These are phyloP conservation scores for Gadus chalcogrammus DNA, from an alignment of 2,113 vertebrate species.

Conservation along the genomic window DNA sequence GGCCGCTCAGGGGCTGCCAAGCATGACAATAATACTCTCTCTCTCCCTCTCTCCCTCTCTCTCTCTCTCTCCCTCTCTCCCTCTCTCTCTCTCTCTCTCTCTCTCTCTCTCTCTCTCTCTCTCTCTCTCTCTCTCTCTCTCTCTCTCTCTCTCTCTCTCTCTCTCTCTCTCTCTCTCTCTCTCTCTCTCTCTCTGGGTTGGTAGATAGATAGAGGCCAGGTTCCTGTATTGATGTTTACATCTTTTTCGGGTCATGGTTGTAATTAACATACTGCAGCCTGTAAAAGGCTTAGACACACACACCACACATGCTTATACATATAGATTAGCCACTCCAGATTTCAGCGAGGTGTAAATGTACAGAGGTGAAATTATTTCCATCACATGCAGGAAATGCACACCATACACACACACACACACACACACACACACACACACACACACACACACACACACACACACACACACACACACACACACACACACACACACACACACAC, in stretches of 20 bases:
- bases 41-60: too few species aligned
- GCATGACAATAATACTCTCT: neutral
- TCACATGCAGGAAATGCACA: constrained; percentile 24
- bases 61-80: constrained; percentile 5
- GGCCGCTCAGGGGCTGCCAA: constrained; percentile 53
- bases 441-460: constrained; percentile 2
- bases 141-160: constrained; percentile 1
- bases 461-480: constrained; percentile 3
- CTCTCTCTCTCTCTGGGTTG: neutral
- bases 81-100: constrained; percentile 3
- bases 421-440: neutral
- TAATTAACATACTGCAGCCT: constrained; percentile 52
- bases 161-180: constrained; percentile 23
- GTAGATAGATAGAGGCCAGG: constrained; percentile 37
- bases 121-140: neutral
- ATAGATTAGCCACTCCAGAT: constrained; percentile 21
- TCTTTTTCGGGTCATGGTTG: constrained; percentile 55
- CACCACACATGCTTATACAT: neutral
- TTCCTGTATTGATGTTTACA: constrained; percentile 46
- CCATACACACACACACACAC: constrained; percentile 1
- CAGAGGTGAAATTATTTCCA: constrained; percentile 30
- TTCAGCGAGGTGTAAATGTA: constrained; percentile 23
- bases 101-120: neutral
- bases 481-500: too few species aligned
- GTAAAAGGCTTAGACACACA: constrained; percentile 40